Base-by-base conservation (phyloP, 2,113 vertebrate genomes). In the Oncorhynchus keta region DNA sequence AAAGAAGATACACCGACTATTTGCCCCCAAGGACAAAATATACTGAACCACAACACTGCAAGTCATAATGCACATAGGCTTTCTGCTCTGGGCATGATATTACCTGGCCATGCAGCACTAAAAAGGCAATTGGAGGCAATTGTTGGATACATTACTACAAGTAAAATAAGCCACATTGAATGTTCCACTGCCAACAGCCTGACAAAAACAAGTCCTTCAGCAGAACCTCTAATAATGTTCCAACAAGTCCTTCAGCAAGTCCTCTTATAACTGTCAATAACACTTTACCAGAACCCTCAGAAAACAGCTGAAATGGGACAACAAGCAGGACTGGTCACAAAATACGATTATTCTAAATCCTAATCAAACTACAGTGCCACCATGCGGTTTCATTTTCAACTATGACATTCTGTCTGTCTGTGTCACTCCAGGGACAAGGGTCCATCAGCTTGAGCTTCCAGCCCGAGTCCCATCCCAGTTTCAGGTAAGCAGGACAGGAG, bases 91-190 rank as follows among this genome's bases (percentile, higher is more conserved):
- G 39, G 62, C 24, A 11, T 49, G 49, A 59, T 72, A 45, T 61
- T 35, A 74, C 71, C 72, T 76, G 78, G 70, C 81, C 80, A 81
- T 85, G 82, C 77, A 81, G 82, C 77, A 81, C 77, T 66, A 79
- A 45, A 83, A 91, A 89, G 83, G 87, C 85, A 89, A 80, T 81
- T 70, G 71, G 73, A 89, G 79, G 84, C 77, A 71, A 89, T 59
- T 48, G 71, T 74, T 76, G 81, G 81, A 80, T 80, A 86, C 79
- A 77, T 78, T 85, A 83, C 87, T 89, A 87, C 84, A 62, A 89
- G 81, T 81, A 77, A 64, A 83, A 83, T 70, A 82, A 89, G 85
- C 83, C 75, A 48, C 75, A 55, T 75, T n/a, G 75, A 78, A 66
- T 59, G 73, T 77, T 81, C 74, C 28, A 68, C 75, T 76, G 77